phyloP scores from a whole-genome alignment of 2,113 vertebrate species.

The Pseudorhombus dupliciocellatus region DNA sequence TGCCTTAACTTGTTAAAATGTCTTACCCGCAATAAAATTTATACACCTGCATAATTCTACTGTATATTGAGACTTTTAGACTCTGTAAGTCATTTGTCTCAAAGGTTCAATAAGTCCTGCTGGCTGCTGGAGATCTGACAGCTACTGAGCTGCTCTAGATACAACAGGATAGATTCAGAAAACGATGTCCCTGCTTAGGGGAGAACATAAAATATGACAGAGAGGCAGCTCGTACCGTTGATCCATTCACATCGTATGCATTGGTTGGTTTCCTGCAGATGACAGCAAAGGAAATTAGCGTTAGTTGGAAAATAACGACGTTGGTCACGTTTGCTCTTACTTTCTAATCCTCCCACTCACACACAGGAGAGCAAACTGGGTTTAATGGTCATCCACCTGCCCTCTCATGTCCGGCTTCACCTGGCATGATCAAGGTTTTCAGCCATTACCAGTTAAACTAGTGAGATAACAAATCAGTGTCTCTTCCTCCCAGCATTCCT shows the following conservation, averaged over 20 bases:
- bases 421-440: too few relatives aligned
- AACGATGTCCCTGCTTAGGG: background rate
- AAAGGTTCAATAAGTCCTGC: too few relatives aligned
- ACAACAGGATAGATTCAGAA: background rate
- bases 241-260: constrained; percentile 51
- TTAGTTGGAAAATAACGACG: constrained; percentile 1
- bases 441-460: background rate
- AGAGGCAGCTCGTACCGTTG: constrained; percentile 41
- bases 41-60: too few relatives aligned
- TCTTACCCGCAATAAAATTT: too few relatives aligned
- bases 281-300: constrained; percentile 12
- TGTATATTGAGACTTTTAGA: too few relatives aligned
- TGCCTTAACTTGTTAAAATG: too few relatives aligned
- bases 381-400: too few relatives aligned
- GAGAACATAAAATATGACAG: background rate
- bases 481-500: background rate
- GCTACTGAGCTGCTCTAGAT: background rate
- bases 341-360: too few relatives aligned
- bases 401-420: too few relatives aligned
- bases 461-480: background rate
- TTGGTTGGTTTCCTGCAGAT: constrained; percentile 50
- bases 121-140: too few relatives aligned
- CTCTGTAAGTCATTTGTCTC: too few relatives aligned
- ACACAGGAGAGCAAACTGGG: too few relatives aligned
- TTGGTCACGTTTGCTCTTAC: background rate